These are phyloP conservation scores for Papilio polytes DNA, from an alignment of 1,140 invertebrate species.

Conservation along the genomic window DNA sequence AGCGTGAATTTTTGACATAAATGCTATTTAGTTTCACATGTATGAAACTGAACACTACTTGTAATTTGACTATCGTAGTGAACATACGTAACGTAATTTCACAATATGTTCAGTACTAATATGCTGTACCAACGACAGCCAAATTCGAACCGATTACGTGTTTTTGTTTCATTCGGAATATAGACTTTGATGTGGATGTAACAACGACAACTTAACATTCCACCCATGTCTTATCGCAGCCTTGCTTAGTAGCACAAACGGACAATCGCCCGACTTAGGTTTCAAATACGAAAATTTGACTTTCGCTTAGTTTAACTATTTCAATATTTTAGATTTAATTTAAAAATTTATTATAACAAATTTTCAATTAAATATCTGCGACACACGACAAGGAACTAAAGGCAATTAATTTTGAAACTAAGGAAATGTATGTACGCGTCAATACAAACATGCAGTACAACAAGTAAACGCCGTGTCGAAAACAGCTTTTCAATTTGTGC, in stretches of 20 bases:
- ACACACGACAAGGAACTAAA: not conserved
- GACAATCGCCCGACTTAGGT: not conserved
- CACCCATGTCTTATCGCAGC: not conserved
- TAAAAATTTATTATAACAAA: too few relatives aligned
- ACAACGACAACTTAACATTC: constrained; percentile 8
- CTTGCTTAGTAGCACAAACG: not conserved
- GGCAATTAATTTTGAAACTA: not conserved
- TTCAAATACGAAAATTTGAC: not conserved
- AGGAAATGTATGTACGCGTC: not conserved
- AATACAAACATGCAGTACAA: too few relatives aligned
- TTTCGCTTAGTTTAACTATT: too few relatives aligned
- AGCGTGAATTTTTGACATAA: not conserved
- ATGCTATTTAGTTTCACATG: constrained; percentile 4
- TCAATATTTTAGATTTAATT: too few relatives aligned
- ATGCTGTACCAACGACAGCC: not conserved
- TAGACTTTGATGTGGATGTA: constrained; percentile 19
- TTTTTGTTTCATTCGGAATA: not conserved
- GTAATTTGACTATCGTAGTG: constrained; percentile 1
- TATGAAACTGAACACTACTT: not conserved
- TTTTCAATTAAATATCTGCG: too few relatives aligned
- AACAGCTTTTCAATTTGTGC: not conserved
- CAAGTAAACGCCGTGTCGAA: not conserved
- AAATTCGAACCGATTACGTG: constrained; percentile 32
- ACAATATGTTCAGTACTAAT: constrained; percentile 1
- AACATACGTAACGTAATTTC: constrained; percentile 17